Base-by-base conservation (phyloP, 2,797 vertebrate genomes). In the Bryconaethiops microstoma region DNA sequence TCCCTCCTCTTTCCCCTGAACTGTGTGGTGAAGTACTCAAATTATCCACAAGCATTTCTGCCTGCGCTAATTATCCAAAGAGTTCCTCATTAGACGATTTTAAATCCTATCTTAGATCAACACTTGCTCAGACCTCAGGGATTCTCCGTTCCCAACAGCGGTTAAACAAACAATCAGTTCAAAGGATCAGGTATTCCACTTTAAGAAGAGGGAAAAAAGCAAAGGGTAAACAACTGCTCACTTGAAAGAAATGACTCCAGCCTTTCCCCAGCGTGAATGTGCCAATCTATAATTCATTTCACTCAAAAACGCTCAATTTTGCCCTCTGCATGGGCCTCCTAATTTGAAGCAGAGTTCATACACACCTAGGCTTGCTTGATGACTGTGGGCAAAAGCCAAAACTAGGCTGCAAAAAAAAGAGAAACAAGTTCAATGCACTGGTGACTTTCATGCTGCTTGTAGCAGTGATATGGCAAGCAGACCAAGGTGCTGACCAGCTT, bases 1-100 rank as follows among this genome's bases (percentile, higher is more conserved):
- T 19, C 40, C 73, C 71, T 80, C 84, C 77, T 62, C 86, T 88
- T 67, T 23, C 5, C 75, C 83, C 88, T 89, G 69, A 90, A 92
- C 91, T 85, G 88, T 93, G 89, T 91, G 88, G 88, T 82, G 73
- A 87, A 88, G 85, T 91, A 78, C 92, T 93, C 90, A 94, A 96
- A 96, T 96, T 95, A 95, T 94, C 90, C 92, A 90, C 91, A 90
- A 94, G 91, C 87, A 91, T 93, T 90, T 90, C 82, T 85, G 92
- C 94, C 94, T 93, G 85, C 80, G 87, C 86, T 74, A 96, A 94
- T 89, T 81, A 92, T 92, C 91, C 91, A 92, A 95, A 92, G 91
- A 93, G 90, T 92, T 95, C 93, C 95, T 96, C 92, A 94, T 95
- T 95, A 96, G 91, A 91, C 92, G 92, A 93, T 92, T 93, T 93